Base-by-base conservation (phyloP, 2,888 invertebrate genomes). In the Drosophila setosimentum region DNA sequence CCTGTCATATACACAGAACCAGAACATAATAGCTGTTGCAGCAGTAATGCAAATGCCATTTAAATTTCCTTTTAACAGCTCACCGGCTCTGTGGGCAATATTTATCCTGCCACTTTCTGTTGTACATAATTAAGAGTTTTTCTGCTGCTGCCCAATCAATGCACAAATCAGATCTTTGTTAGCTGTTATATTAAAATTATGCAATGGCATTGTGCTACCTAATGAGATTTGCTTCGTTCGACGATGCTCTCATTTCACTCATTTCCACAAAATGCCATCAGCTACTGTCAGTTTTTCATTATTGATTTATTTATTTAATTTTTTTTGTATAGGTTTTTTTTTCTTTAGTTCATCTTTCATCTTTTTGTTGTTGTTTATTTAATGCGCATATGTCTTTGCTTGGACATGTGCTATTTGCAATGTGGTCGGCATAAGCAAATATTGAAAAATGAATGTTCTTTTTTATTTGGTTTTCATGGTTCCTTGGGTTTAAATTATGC, bases 141-240 rank as follows among this genome's bases (percentile, higher is more conserved):
- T 59, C 35, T 50, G 64, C 60, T 50, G 64, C 60, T 57, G 59
- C 30, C 65, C 67, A 75, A 75, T 80, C 77, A 67, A 78, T 71
- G 68, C 30, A 50, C 51, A 57, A 58, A 60, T 49, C 61, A 33
- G 42, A 16, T 16, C 3, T 48, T 37, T 37, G 27, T 45, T 35
- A 21, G n/a, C 18, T 40, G 33, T 32, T 32, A 29, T 51, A 58
- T 30, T 83, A 71, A 73, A 74, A 87, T 87, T 81, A 87, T 75
- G 72, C 61, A 65, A 2, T 35, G 58, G 21, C 37, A 48, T 45
- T 37, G 32, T 55, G 68, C 40, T n/a, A 24, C 67, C 65, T 78
- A 89, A 83, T 87, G 73, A 73, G 73, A 80, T 89, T 83, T 71
- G 21, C 24, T 40, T 40, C 40, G 74, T 30, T 35, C 72, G 51